phyloP scores from a whole-genome alignment of 2,888 invertebrate genomes.

The Notodonta dromedarius region DNA sequence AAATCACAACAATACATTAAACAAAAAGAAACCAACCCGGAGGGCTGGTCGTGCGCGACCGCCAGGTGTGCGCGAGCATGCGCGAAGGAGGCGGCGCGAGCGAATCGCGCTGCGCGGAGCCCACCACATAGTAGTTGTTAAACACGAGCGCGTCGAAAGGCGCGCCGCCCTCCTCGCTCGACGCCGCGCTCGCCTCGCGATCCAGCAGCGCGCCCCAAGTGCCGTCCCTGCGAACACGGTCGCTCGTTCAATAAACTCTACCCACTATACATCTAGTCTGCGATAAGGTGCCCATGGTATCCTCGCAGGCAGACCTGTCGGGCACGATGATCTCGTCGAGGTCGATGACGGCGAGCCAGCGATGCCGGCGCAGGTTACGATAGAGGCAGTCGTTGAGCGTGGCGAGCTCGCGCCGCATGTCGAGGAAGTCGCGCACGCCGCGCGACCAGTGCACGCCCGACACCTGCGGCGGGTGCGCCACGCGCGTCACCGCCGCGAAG shows the following conservation, averaged over 20 bases:
- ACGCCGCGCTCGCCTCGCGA: neutral
- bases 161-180: neutral
- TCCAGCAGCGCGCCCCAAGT: conserved; percentile 15
- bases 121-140: conserved; percentile 21
- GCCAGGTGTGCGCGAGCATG: conserved; percentile 23
- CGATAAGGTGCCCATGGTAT: neutral
- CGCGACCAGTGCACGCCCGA: conserved; percentile 5
- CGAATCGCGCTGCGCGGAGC: conserved; percentile 16
- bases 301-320: conserved; percentile 2
- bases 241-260: conserved; percentile 3
- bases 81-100: conserved; percentile 17
- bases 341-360: conserved; percentile 21
- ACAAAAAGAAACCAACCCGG: conserved; percentile 3
- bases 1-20: no score
- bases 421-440: conserved; percentile 5
- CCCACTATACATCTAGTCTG: neutral
- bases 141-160: conserved; percentile 20
- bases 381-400: conserved; percentile 27
- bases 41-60: conserved; percentile 12
- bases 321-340: conserved; percentile 25
- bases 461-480: conserved; percentile 21
- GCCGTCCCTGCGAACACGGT: conserved; percentile 9
- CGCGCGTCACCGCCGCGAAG: conserved; percentile 19
- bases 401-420: conserved; percentile 18
- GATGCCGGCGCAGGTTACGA: conserved; percentile 12